Conservation (phyloP, 2,797 vertebrate genomes). For the Decapterus maruadsi region DNA sequence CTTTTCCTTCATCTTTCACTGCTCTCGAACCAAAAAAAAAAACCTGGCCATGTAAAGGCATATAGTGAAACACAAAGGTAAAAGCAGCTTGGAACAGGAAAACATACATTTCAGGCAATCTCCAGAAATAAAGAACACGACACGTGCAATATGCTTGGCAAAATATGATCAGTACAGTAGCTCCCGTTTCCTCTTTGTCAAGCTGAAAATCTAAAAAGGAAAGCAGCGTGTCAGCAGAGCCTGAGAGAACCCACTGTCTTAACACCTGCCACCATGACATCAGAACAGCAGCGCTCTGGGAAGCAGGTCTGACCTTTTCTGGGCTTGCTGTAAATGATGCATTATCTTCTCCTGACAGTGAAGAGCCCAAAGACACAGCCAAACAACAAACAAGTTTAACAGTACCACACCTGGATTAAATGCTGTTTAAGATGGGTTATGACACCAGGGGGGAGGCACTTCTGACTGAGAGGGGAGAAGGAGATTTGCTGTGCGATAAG, state of each 20-base stretch:
- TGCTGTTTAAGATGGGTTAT: neutral
- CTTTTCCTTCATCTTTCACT: slow-evolving; percentile 23
- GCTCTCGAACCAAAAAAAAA: neutral
- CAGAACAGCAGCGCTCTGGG: slow-evolving; percentile 76
- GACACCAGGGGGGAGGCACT: neutral
- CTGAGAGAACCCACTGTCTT: slow-evolving; percentile 65
- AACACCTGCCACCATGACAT: slow-evolving; percentile 79
- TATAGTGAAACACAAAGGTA: neutral
- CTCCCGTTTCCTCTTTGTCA: neutral
- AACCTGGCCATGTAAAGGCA: neutral
- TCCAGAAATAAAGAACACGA: neutral
- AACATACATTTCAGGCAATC: neutral
- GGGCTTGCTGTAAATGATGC: slow-evolving; percentile 80
- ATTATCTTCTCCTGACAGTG: slow-evolving; percentile 64
- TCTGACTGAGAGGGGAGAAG: slow-evolving; percentile 3
- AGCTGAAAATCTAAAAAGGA: neutral
- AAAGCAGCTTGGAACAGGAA: neutral
- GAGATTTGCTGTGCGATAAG: neutral
- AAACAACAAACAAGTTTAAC: slow-evolving; percentile 43
- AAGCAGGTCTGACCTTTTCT: slow-evolving; percentile 83
- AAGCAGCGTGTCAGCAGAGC: slow-evolving; percentile 62
- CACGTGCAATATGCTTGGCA: neutral
- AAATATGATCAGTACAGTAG: neutral
- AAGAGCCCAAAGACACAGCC: slow-evolving; percentile 55
- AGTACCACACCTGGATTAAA: neutral